Evolutionary conservation across 2,113 vertebrate species (phyloP), one percentile per base, ranked within the genome.

Genomic region (Tachysurus vachellii): DNA sequence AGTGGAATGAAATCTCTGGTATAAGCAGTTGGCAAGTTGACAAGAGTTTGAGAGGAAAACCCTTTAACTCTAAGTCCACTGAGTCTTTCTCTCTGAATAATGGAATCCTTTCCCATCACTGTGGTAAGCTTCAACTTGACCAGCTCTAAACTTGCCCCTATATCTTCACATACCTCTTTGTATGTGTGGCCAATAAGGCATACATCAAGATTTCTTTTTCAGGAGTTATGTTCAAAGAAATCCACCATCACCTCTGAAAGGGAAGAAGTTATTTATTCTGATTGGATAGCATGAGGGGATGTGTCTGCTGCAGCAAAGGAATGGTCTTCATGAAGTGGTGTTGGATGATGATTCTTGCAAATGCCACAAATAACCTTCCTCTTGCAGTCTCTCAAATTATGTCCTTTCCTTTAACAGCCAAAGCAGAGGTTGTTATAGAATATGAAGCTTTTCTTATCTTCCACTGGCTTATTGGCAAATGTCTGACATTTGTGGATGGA

Each of bases 401-500:
- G 87, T 57, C 88, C 87, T 81, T 8, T 88, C 28, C 87, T 88
- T 71, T 89, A 88, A 75, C 85, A 89, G 7, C 76, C 87, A 80
- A 91, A 91, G 26, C 84, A 88, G 0, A 86, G 59, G 5, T 82
- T 91, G 56, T 85, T 91, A 28, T 89, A 76, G 8, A 84, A 82
- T 80, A 91, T 85, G 44, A 86, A 89, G 36, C 16, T 88, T 73
- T 19, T 89, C 56, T 84, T 89, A 17, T 90, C 88, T 3, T 84
- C 83, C 26, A 80, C 54, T 19, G 70, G 36, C 28, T 68, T 83
- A 1, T 14, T 68, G 36, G 42, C 17, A 36, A 91, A 87, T 17
- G 9, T 83, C 31, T 89, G 66, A 31, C 89, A 90, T 77, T 89
- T 91, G 83, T 90, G 57, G 0, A 91, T 88, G 54, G 82, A 89